Percentiles rank a stretch among this genome's conserved stretches.
These are phyloP conservation scores for Pseudomugil gertrudae DNA, from an alignment of 2,797 vertebrate species.

Conservation along the genomic window DNA sequence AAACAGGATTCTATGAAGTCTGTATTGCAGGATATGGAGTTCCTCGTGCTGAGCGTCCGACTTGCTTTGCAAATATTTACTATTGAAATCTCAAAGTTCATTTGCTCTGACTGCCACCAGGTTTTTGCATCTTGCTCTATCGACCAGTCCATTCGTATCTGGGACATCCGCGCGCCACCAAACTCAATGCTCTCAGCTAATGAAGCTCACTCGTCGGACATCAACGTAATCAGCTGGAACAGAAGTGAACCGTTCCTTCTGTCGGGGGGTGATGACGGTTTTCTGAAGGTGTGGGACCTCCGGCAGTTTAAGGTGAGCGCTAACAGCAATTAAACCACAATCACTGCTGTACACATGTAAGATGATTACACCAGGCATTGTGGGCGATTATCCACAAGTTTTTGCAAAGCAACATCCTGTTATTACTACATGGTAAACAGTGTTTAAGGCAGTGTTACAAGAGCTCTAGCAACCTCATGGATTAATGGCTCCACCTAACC, in stretches of 20 bases:
- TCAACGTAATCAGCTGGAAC: constrained; percentile 94
- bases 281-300: constrained; percentile 92
- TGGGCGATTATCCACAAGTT: constrained; percentile 5
- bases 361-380: background rate
- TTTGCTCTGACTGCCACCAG: constrained; percentile 66
- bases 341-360: background rate
- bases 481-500: constrained; percentile 7
- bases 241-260: constrained; percentile 89
- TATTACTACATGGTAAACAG: constrained; percentile 14
- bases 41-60: background rate
- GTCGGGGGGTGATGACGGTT: constrained; percentile 90
- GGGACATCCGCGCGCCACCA: constrained; percentile 89
- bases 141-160: constrained; percentile 89
- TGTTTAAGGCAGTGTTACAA: constrained; percentile 12
- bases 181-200: constrained; percentile 89
- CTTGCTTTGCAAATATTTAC: background rate
- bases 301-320: constrained; percentile 88
- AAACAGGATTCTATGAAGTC: background rate
- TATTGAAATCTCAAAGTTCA: background rate
- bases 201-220: constrained; percentile 85
- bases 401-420: background rate
- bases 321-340: background rate
- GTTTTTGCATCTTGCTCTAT: constrained; percentile 92
- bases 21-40: background rate
- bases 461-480: background rate